Base-by-base conservation (phyloP, 2,888 invertebrate species). In the Hypomecis punctinalis region DNA sequence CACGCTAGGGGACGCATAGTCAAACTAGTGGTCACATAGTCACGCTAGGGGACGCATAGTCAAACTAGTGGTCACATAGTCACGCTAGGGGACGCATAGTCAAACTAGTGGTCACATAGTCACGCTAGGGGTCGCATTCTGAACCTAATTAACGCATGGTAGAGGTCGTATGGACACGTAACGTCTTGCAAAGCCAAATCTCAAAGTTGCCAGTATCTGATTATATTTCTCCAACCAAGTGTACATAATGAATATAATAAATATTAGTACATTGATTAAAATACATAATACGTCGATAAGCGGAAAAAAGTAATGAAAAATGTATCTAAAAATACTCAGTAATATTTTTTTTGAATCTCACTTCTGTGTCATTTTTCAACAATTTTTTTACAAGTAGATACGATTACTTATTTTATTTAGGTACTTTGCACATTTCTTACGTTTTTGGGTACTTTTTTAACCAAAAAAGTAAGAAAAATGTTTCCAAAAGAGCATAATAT, bases 331-430 rank as follows among this genome's bases (percentile, higher is more conserved):
- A 87, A 86, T 86, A 86, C 82, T 77, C 74, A 70, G 74, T 78
- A 75, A 68, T 73, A 70, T 69, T 74, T 72, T 68, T 70, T 72
- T 69, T 66, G 67, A 76, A 72, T 87, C 85, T 88, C 87, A 87
- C 88, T 87, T 82, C 79, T 71, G 72, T 82, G 85, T 86, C 86
- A 85, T 81, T 78, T 75, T 83, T 72, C 76, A 84, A 84, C 82
- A 83, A 83, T 66, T 74, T 76, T 71, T 73, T 76, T 68, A 48
- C 47, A 63, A 63, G 40, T 57, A 48, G 49, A 54, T 55, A 61
- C 61, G 60, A 64, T 60, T 47, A 55, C 58, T 55, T 61, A 67
- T 52, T 43, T 33, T 23, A 23, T 49, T 55, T 52, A 56, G 9
- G 48, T 48, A 36, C 3, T 39, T 23, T 1, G 39, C 10, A 39